These are phyloP conservation scores for Nycteola revayana DNA, from an alignment of 2,888 invertebrate genomes.

Conservation along the genomic window DNA sequence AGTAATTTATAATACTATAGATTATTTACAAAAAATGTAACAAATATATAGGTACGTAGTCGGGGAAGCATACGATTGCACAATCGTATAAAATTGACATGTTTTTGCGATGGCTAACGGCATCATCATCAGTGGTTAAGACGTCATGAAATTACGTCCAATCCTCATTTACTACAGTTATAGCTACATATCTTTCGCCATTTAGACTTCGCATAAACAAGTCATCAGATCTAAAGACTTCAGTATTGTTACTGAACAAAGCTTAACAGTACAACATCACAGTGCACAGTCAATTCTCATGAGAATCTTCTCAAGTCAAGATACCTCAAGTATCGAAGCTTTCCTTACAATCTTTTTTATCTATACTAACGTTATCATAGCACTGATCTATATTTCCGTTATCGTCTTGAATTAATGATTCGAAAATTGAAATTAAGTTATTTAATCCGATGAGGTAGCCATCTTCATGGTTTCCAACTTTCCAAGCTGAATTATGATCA, in stretches of 20 bases:
- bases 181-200: background rate
- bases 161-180: conserved; percentile 1
- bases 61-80: conserved; percentile 26
- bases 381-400: conserved; percentile 67
- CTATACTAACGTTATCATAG: conserved; percentile 51
- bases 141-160: conserved; percentile 2
- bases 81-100: conserved; percentile 26
- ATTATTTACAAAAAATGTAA: conserved; percentile 60
- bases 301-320: conserved; percentile 34
- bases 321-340: conserved; percentile 69
- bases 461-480: conserved; percentile 97
- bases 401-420: conserved; percentile 80
- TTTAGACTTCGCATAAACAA: conserved; percentile 33
- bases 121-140: conserved; percentile 2
- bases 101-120: conserved; percentile 30
- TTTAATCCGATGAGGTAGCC: conserved; percentile 96
- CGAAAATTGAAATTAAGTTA: conserved; percentile 93
- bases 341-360: conserved; percentile 64
- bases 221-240: conserved; percentile 31
- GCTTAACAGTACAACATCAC: conserved; percentile 37
- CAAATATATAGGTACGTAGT: conserved; percentile 47
- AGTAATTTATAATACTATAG: conserved; percentile 50
- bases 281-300: conserved; percentile 45
- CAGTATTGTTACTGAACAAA: conserved; percentile 39
- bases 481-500: conserved; percentile 92